A percentile compares a stretch with the other conserved stretches of the same genome.
Conservation (phyloP, 2,797 vertebrate species). For the Naso thynnoides region DNA sequence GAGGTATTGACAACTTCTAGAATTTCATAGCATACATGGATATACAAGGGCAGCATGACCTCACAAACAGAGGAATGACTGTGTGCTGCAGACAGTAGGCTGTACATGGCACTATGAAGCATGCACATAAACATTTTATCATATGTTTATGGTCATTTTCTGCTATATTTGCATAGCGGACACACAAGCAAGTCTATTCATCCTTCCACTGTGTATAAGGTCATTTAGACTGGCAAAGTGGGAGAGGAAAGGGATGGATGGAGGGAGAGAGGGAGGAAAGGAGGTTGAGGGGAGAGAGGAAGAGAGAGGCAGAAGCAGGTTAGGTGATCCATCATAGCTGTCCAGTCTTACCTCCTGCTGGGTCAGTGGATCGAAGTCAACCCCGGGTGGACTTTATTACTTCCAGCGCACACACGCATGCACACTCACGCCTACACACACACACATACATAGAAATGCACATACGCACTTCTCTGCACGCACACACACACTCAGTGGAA, state of each 20-base stretch:
- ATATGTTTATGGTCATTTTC: constrained; percentile 72
- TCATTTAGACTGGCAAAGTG: constrained; percentile 81
- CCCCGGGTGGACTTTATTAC: constrained; percentile 93
- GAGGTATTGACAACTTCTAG: constrained; percentile 68
- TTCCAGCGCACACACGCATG: constrained; percentile 85
- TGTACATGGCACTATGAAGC: constrained; percentile 47
- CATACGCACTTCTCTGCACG: constrained; percentile 35
- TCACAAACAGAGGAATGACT: constrained; percentile 60
- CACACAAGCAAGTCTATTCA: constrained; percentile 75
- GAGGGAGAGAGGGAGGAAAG: constrained; percentile 64
- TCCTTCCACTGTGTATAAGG: constrained; percentile 73
- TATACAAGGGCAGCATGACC: constrained; percentile 66
- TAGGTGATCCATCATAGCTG: constrained; percentile 95
- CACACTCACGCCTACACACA: constrained; percentile 21
- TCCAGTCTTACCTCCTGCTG: constrained; percentile 90
- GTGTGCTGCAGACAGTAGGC: constrained; percentile 43
- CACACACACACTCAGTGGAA: constrained; percentile 38
- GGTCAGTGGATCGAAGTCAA: constrained; percentile 92
- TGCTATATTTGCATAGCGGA: constrained; percentile 68
- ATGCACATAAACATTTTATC: constrained; percentile 61
- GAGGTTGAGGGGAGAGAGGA: constrained; percentile 71
- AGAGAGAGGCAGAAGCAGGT: constrained; percentile 82
- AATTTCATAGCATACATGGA: constrained; percentile 67
- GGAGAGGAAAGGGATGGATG: constrained; percentile 62
- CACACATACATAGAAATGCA: constrained; percentile 39